Base-by-base conservation (phyloP, 2,888 invertebrate species). In the Xestia c-nigrum region DNA sequence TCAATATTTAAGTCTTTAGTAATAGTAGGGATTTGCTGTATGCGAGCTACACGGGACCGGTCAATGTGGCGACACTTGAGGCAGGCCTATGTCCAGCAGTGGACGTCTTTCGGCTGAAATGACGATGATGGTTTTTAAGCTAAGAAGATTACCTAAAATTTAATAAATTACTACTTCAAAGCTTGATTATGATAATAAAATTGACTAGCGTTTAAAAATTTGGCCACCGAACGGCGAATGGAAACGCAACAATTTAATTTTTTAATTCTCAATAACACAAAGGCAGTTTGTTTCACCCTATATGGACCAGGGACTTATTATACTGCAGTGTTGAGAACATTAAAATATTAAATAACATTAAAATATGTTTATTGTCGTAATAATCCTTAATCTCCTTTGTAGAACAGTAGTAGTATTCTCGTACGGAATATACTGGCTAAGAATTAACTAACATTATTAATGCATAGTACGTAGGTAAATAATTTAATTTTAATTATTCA, bases 341-440 rank as follows among this genome's bases (percentile, higher is more conserved):
- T n/a, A n/a, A n/a, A n/a, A n/a, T n/a, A n/a, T n/a, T n/a, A n/a
- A n/a, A n/a, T n/a, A n/a, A n/a, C 14, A 43, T 43, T 59, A 21
- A 59, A 72, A 21, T 71, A 21, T 40, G 16, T 21, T 21, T 50
- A 31, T 21, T 24, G 59, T 40, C 40, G 10, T 24, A 71, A 47
- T 72, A 72, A 74, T 31, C 12, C 16, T 24, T 50, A 72, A 19
- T 61, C 24, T 50, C 7, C 43, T 61, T 61, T 55, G 63, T 47
- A 52, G n/a, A 46, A 16, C 10, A 38, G 38, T 63, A 64, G 40
- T 46, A 21, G 38, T 55, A 55, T 24, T 47, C 16, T 75, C 50
- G 16, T 61, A 43, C 2, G 50, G 31, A 40, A 74, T 50, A 24
- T 46, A 43, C n/a, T 21, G 24, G 38, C 21, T 74, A 31, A 46